Percentiles rank a stretch among this genome's conserved stretches.
These are phyloP conservation scores for Aplocera efformata DNA, from an alignment of 2,888 invertebrate species.

Conservation along the genomic window DNA sequence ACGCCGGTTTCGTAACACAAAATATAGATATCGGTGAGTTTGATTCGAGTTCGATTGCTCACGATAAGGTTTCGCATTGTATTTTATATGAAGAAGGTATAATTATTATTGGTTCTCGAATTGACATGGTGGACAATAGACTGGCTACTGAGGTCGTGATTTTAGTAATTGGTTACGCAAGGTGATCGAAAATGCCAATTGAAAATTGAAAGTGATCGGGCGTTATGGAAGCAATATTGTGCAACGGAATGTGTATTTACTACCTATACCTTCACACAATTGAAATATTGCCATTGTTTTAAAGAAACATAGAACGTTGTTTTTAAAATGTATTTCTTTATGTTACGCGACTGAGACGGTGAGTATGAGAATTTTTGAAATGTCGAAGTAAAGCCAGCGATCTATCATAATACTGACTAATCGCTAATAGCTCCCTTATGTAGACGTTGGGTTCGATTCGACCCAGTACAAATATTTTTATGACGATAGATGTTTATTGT, in stretches of 20 bases:
- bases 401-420: too few relatives aligned
- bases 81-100: constrained; percentile 25
- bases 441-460: too few relatives aligned
- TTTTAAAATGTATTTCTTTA: too few relatives aligned
- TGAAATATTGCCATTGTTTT: too few relatives aligned
- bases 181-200: constrained; percentile 6
- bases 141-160: constrained; percentile 26
- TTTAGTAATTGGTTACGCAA: constrained; percentile 14
- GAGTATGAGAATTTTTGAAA: too few relatives aligned
- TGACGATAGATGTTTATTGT: too few relatives aligned
- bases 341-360: too few relatives aligned
- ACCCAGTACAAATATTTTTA: too few relatives aligned
- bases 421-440: too few relatives aligned
- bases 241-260: background rate
- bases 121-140: constrained; percentile 22
- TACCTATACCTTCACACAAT: too few relatives aligned
- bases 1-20: constrained; percentile 41
- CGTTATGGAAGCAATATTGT: background rate
- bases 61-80: constrained; percentile 17
- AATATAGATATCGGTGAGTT: constrained; percentile 43
- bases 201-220: constrained; percentile 14
- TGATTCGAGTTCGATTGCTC: constrained; percentile 34
- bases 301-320: too few relatives aligned
- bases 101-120: constrained; percentile 26
- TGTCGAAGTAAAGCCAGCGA: too few relatives aligned